These are phyloP conservation scores for Cuculus canorus DNA, from an alignment of 2,797 vertebrate genomes.

Conservation along the genomic window DNA sequence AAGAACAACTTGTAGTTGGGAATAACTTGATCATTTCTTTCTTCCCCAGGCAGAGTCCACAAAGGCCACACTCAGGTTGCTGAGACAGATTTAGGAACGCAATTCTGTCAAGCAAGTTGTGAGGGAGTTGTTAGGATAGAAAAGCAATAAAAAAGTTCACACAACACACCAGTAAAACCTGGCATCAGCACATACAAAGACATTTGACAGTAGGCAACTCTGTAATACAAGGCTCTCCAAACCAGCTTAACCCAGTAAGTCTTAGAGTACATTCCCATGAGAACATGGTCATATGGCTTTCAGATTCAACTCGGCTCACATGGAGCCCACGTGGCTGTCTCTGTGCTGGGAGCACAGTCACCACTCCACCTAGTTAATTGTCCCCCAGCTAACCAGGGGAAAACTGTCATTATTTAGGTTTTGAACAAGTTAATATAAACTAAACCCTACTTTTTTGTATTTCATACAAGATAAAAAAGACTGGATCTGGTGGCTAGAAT, in stretches of 20 bases:
- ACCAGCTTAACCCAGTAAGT: neutral
- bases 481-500: neutral
- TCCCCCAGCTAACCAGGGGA: neutral
- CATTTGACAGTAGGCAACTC: neutral
- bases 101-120: neutral
- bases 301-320: neutral
- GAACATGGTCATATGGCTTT: neutral
- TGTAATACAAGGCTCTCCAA: neutral
- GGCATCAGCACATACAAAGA: neutral
- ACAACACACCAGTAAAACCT: neutral
- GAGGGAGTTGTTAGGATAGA: neutral
- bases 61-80: neutral
- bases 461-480: neutral
- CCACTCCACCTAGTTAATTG: neutral
- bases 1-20: neutral
- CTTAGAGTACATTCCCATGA: neutral
- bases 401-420: neutral
- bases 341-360: neutral
- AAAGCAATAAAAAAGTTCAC: neutral
- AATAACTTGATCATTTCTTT: neutral
- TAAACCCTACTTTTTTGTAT: neutral
- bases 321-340: neutral
- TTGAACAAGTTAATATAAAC: neutral
- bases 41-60: neutral
- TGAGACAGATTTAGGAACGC: neutral